A percentile compares a stretch with the other conserved stretches of the same genome.
Conservation (phyloP, 2,113 vertebrate genomes). For the Pseudorasbora parva region DNA sequence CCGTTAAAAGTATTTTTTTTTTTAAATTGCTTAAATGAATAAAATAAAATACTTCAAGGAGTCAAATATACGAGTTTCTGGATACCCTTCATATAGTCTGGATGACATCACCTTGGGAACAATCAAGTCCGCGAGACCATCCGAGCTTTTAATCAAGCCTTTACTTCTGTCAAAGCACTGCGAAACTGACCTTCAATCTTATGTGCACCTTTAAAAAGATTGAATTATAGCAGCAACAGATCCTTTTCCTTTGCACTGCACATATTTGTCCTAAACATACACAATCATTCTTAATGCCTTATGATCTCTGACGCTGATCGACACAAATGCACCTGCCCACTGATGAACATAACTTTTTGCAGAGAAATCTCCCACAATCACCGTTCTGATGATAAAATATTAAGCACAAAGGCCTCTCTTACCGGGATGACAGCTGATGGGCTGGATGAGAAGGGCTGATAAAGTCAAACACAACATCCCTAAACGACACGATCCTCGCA, state of each 20-base stretch:
- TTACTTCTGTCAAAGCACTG: neutral
- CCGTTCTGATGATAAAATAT: constrained; percentile 28
- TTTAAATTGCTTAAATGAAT: neutral
- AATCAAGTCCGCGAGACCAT: constrained; percentile 20
- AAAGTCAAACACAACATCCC: constrained; percentile 93
- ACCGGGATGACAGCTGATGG: constrained; percentile 91
- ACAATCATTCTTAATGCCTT: neutral
- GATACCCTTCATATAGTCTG: neutral
- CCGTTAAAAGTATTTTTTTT: no score
- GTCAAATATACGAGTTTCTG: neutral
- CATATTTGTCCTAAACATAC: no score
- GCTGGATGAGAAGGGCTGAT: constrained; percentile 87
- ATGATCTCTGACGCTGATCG: constrained; percentile 5
- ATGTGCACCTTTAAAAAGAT: neutral
- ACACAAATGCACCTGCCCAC: neutral
- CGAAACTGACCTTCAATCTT: neutral
- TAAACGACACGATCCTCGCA: constrained; percentile 90
- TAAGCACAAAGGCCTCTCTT: constrained; percentile 69
- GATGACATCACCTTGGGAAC: constrained; percentile 39
- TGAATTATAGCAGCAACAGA: neutral
- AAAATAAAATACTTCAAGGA: neutral
- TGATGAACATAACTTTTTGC: constrained; percentile 41
- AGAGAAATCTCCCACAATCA: neutral
- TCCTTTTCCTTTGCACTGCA: neutral
- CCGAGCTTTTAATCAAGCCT: neutral